Evolutionary conservation across 2,888 invertebrate genomes (phyloP), one percentile per base, ranked within the genome.

Genomic region (Platycheirus rosarum): DNA sequence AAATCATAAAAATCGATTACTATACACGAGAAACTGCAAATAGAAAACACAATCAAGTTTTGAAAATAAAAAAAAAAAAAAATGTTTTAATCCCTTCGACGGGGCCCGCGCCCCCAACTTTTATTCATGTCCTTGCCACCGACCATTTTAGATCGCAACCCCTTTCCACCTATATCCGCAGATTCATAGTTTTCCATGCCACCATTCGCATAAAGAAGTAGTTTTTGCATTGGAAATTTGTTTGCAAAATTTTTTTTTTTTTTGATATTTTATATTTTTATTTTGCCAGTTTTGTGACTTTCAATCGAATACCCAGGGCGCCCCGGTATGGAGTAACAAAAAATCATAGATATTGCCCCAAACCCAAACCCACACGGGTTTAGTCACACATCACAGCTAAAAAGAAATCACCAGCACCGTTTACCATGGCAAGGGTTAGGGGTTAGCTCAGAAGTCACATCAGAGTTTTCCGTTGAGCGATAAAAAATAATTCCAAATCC

Each of bases 1-100:
- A n/a, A n/a, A n/a, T 65, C 60, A 76, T 70, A 70, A 80, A 80
- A 80, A 80, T 80, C 80, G 80, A 80, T 80, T 80, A 80, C 69
- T 46, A 70, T 75, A 69, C 37, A 57, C 62, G 35, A 42, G 40
- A 20, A 60, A 57, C 62, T 70, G 76, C 76, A 80, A 80, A 80
- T 80, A 80, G 65, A 80, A 76, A 80, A 80, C 60, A 76, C 80
- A 80, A 76, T 80, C 80, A 80, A 37, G 32, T 63, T 65, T 42
- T 42, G 14, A 29, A 35, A 49, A 42, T 9, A 26, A 13, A 48
- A 69, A 68, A 5, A 57, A 42, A 65, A 65, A 46, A 7, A 26
- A 37, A 29, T 53, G 48, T n/a, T 16, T 44, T 42, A 69, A 70
- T 80, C 73, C 75, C 65, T 80, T 32, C 2, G 26, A 26, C 16